These are phyloP conservation scores for Xestia c-nigrum DNA, from an alignment of 2,888 invertebrate genomes.

Conservation along the genomic window DNA sequence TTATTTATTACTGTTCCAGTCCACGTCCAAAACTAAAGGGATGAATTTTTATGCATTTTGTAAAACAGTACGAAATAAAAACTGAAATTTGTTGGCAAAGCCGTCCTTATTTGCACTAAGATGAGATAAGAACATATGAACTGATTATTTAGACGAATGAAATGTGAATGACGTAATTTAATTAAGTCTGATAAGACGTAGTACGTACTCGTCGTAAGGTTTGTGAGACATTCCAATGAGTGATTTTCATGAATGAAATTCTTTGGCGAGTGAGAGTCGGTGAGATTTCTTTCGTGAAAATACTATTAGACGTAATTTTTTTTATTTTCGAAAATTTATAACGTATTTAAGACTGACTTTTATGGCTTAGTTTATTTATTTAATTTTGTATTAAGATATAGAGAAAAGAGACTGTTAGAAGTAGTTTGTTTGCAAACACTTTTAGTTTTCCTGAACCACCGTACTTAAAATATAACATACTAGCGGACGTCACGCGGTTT, in stretches of 20 bases:
- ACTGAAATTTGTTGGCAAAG: conserved; percentile 21
- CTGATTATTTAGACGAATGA: conserved; percentile 31
- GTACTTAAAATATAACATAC: background rate
- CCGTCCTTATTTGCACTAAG: conserved; percentile 46
- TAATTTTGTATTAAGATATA: background rate
- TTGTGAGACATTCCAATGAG: background rate
- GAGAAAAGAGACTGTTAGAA: background rate
- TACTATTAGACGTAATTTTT: background rate
- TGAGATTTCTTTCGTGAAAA: background rate
- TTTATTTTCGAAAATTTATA: background rate
- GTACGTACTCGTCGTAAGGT: background rate
- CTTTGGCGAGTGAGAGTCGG: background rate
- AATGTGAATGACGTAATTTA: conserved; percentile 25
- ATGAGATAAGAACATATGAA: conserved; percentile 43
- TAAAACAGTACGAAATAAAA: conserved; percentile 32
- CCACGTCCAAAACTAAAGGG: background rate
- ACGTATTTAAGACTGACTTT: background rate
- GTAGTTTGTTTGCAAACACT: background rate
- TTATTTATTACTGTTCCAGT: background rate
- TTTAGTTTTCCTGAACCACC: background rate
- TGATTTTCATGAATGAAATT: conserved; percentile 2
- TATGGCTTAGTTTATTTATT: background rate
- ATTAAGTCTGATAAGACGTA: background rate
- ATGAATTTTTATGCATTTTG: conserved; percentile 10
- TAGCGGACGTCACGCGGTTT: too few relatives aligned